Conservation (phyloP, 2,888 invertebrate species). For the Tipula vernalis region DNA sequence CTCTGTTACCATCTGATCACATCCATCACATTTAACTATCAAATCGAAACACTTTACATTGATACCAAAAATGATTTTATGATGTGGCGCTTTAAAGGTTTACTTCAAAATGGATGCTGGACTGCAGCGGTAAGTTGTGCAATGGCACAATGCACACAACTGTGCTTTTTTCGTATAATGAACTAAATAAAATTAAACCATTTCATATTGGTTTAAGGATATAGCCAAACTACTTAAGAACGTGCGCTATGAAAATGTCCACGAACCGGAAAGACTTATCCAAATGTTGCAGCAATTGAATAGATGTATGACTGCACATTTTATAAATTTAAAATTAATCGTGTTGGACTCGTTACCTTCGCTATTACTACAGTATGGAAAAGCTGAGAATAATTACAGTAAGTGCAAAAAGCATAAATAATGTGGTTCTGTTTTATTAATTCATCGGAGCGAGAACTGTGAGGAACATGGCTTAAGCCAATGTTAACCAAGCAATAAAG, state of each 20-base stretch:
- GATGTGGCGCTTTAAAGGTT: neutral
- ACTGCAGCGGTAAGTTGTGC: neutral
- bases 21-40: neutral
- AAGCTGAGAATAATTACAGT: neutral
- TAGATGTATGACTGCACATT: neutral
- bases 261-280: neutral
- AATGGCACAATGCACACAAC: no score
- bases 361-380: neutral
- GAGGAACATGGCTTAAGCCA: no score
- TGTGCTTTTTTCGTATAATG: neutral
- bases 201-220: neutral
- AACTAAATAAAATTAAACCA: neutral
- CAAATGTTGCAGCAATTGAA: neutral
- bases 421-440: neutral
- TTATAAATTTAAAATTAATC: neutral
- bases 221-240: neutral
- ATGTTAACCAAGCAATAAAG: no score
- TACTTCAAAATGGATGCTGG: neutral
- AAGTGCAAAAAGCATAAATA: neutral
- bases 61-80: slow-evolving; percentile 1
- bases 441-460: no score
- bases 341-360: neutral
- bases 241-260: neutral
- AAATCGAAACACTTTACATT: neutral
- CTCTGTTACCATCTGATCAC: neutral